Conservation (phyloP, 2,888 invertebrate genomes). For the Pristionchus japonicus region DNA sequence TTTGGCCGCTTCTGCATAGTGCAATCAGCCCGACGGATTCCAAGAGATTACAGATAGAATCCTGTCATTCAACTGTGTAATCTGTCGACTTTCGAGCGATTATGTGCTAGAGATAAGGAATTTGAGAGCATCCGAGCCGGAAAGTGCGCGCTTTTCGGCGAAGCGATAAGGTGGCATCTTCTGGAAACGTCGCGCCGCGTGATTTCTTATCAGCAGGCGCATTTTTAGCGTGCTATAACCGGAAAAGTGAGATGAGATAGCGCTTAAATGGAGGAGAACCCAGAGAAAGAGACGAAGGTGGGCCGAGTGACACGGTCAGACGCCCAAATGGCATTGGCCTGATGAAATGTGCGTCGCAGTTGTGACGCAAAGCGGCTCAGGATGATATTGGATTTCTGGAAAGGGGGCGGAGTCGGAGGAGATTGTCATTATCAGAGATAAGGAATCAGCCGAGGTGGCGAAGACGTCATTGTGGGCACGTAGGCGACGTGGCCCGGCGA, state of each 20-base stretch:
- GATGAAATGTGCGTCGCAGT: neutral
- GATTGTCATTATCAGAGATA: neutral
- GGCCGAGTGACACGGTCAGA: neutral
- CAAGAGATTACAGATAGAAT: neutral
- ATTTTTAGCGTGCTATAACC: neutral
- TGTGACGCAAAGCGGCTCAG: neutral
- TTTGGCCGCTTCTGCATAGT: no score
- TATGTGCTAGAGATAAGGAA: neutral
- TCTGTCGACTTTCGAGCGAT: no score
- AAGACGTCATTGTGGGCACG: neutral
- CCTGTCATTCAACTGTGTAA: neutral
- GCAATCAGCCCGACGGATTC: neutral
- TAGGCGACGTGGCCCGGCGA: neutral
- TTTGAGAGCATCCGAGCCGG: neutral
- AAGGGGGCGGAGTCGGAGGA: conserved; percentile 8
- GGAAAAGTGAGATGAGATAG: neutral
- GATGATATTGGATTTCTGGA: conserved; percentile 25
- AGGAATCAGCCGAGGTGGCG: neutral
- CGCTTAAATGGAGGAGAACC: neutral
- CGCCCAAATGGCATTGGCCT: neutral
- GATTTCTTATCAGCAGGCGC: neutral
- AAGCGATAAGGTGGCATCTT: neutral
- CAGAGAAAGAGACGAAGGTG: neutral
- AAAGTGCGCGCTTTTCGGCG: neutral
- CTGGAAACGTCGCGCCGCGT: neutral